phyloP scores from a whole-genome alignment of 1,140 invertebrate species.

The Agrypnia vestita region DNA sequence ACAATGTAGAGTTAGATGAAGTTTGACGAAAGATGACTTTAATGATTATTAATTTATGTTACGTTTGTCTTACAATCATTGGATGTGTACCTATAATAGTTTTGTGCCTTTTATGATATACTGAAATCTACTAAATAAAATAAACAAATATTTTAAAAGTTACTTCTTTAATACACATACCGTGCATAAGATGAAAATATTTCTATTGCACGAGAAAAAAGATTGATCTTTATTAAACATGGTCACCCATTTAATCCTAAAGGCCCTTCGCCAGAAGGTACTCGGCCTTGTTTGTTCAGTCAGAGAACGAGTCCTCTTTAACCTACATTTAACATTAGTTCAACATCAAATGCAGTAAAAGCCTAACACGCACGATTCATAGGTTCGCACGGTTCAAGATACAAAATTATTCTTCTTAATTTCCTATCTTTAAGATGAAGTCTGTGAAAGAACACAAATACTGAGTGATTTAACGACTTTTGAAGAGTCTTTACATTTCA shows the following conservation, averaged over 20 bases:
- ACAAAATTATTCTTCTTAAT: too few species aligned
- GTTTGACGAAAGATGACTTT: neutral
- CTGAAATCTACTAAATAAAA: conserved; percentile 4
- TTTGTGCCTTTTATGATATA: conserved; percentile 11
- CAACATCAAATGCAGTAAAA: conserved; percentile 18
- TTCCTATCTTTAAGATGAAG: too few species aligned
- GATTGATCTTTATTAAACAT: conserved; percentile 14
- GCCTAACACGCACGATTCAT: conserved; percentile 1
- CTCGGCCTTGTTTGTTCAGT: conserved; percentile 29
- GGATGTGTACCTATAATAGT: conserved; percentile 11
- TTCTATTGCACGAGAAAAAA: conserved; percentile 1
- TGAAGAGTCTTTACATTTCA: too few species aligned
- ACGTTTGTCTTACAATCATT: neutral
- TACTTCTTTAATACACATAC: neutral
- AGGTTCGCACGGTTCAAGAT: too few species aligned
- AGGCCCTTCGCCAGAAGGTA: conserved; percentile 10
- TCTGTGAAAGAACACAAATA: too few species aligned
- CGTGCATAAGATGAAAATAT: neutral
- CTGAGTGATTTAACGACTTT: too few species aligned
- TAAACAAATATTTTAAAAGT: neutral
- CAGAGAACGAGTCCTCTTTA: conserved; percentile 25
- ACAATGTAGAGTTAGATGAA: neutral
- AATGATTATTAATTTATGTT: neutral
- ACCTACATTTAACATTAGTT: conserved; percentile 37
- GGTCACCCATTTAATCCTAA: conserved; percentile 30